Base-by-base conservation (phyloP, 2,797 vertebrate species). In the Hippoglossus hippoglossus region DNA sequence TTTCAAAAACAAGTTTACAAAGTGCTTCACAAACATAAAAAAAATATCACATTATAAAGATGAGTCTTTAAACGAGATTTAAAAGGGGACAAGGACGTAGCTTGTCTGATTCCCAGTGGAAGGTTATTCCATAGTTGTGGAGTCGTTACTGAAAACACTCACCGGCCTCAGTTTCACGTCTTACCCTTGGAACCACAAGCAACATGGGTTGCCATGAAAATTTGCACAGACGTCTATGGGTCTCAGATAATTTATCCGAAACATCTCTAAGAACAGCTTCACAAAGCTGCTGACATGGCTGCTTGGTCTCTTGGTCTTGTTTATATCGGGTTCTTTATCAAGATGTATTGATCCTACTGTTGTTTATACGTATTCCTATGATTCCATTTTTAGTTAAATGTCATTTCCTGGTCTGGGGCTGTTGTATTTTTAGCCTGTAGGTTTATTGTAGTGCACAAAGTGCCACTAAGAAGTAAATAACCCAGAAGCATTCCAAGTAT, bases 401-500 rank as follows among this genome's bases (percentile, higher is more conserved):
- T 54, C 13, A 36, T 39, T 67, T 67, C 36, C 2, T 2, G 2
- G 31, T 28, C 6, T 25, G 15, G 19, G 46, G 2, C 5, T 64
- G 13, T 54, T 22, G 16, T 21, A 34, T 9, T 26, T 52, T 53
- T 8, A 54, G 7, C 31, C 26, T 71, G 22, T 34, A 56, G 13
- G 19, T 56, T 52, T 53, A n/a, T 36, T 71, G n/a, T 24, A 15
- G 16, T 51, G 1, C 19, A 26, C 7, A 52, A 53, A 61, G 22
- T n/a, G 41, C 58, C 34, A 58, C 64, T 54, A 63, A 28, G 63
- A 62, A 67, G 13, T 36, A 24, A 58, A 69, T 7, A 52, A 4
- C 31, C 1, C 1, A 24, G 46, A 56, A 21, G n/a, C 11, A n/a
- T 60, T 77, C 44, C 44, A 74, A 76, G 59, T 73, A 71, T 71